Evolutionary conservation across 2,797 vertebrate genomes (phyloP), one percentile per base, ranked within the genome.

Genomic region (Sebastes hubbsi): DNA sequence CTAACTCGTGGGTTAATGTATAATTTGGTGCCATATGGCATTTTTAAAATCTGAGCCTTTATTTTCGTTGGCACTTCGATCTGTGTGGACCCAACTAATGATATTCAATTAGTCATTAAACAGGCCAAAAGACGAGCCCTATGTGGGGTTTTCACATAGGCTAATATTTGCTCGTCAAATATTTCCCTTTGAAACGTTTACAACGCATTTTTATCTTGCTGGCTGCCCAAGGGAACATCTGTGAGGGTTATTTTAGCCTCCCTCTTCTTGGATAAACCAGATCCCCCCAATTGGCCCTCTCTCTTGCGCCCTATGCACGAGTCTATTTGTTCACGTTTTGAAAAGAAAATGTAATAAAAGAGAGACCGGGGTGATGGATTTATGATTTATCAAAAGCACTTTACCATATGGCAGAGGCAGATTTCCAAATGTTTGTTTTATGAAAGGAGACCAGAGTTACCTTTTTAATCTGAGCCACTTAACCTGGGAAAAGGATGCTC

Each of bases 101-200:
- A 97, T 96, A 96, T 95, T 95, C 97, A 97, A 97, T 97, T 97
- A 97, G 97, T 96, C 95, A 96, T 96, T 96, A 96, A 96, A 97
- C 96, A 95, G 93, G 88, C 89, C 92, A 88, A 95, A 96, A 95
- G 94, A 96, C 95, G 93, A 95, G 95, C 85, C 92, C 91, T 83
- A 94, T 94, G 95, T 95, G 94, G 85, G 66, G 38, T 94, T 95
- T 96, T 96, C 94, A 93, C 95, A 94, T 96, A 87, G 95, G 96
- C 96, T 97, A 97, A 97, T 99, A 97, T 99, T 99, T 99, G 96
- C 97, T 98, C 94, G 97, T 97, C 98, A 98, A 99, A 99, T 97
- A 98, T 97, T 97, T 97, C 96, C 94, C 95, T 96, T 95, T 95
- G 95, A 93, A 96, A 96, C 94, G 94, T 97, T 97, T 97, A 97